Base-by-base conservation (phyloP, 2,888 invertebrate species). In the Philopedon plagiatum region DNA sequence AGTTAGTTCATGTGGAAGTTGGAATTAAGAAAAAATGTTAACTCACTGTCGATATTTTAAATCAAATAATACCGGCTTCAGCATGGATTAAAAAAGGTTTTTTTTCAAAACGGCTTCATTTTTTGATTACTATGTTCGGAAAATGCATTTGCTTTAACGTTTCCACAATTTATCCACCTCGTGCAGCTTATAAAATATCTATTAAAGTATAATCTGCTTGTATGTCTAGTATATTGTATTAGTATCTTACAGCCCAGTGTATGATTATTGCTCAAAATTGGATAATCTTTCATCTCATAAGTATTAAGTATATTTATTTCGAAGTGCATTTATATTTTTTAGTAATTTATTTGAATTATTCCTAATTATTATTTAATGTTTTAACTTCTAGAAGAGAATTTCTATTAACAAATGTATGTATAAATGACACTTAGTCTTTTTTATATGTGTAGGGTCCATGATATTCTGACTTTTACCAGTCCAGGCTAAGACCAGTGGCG, bases 211-310 rank as follows among this genome's bases (percentile, higher is more conserved):
- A 61, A 8, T 61, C 44, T 44, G 60, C 60, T 61, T 61, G 19
- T 44, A 32, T 61, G 32, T 46, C 29, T 57, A 46, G 46, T 46
- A 11, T 61, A 46, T 21, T 46, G 15, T 61, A 61, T 2, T 15
- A 19, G 7, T 41, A 61, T 18, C 18, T 44, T 29, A 26, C 2
- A 29, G 37, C 49, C 63, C 51, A 51, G 67, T 67, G 67, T 49
- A 46, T 19, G 34, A 44, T 62, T 67, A 67, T 67, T 67, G 58
- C 60, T 58, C 67, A 60, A 61, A 68, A 62, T 68, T 61, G 41
- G 57, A 15, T 66, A 39, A 67, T 8, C 39, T 32, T 51, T 37
- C 8, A 41, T 44, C 37, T 46, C 18, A 23, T 65, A 57, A 65
- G 65, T 57, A 57, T 65, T 65, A n/a, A n/a, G n/a, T n/a, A 65